Base-by-base conservation (phyloP, 2,113 vertebrate species). In the Odobenus rosmarus region DNA sequence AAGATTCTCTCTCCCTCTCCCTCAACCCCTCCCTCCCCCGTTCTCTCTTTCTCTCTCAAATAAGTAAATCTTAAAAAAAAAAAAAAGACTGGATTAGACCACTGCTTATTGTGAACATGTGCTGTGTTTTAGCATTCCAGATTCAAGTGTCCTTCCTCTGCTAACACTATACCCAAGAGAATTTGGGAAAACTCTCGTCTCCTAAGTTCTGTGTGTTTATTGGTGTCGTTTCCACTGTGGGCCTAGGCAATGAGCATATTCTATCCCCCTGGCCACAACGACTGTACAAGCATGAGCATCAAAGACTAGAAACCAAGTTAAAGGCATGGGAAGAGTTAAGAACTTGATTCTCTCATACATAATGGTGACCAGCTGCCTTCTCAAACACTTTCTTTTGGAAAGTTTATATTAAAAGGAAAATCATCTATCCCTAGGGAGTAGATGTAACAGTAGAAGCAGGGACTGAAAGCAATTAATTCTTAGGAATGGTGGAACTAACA, bases 231-330 rank as follows among this genome's bases (percentile, higher is more conserved):
- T 87, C 72, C 10, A 74, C 15, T 15, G 64, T 39, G 49, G 39
- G 14, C 23, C 10, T 59, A 42, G 16, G 31, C 5, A 42, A 67
- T 53, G 14, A 51, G 9, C 46, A 81, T 26, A 74, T 36, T 86
- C 18, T 49, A 21, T 12, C 2, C 36, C 33, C 16, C 12, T 74
- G 84, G 21, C 46, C 59, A 80, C 16, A 39, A 3, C 18, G 1
- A 21, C n/a, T 36, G 2, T 49, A 69, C 55, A 46, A 53, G 6
- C 5, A 83, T 36, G 13, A 49, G 28, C 18, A 85, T 51, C 39
- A 72, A 94, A 83, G 19, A 74, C 11, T 49, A 74, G 84, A 80
- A 95, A 55, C 7, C 64, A 96, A 61, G 39, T 90, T 62, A 88
- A 74, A 84, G 24, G 31, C 77, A 83, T 16, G 1, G 12, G 15